A percentile compares a stretch with the other conserved stretches of the same genome.
phyloP scores from a whole-genome alignment of 2,113 vertebrate species.

The Burhinus bistriatus region DNA sequence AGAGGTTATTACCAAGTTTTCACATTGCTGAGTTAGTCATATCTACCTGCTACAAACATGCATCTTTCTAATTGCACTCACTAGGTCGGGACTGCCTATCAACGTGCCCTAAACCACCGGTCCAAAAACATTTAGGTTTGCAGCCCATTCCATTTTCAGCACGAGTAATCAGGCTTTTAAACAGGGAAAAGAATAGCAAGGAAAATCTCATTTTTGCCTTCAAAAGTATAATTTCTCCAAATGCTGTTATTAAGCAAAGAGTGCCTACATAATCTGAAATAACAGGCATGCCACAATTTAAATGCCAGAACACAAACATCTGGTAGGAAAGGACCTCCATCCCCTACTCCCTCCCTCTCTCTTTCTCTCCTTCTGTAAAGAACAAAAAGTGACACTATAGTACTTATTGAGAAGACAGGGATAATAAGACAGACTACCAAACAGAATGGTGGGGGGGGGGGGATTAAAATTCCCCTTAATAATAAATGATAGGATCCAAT shows the following conservation, averaged over 20 bases:
- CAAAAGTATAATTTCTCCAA: background rate
- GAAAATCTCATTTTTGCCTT: background rate
- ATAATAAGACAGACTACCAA: background rate
- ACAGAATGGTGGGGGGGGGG: background rate
- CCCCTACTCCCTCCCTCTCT: background rate
- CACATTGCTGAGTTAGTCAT: background rate
- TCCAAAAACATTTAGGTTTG: background rate
- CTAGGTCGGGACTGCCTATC: background rate
- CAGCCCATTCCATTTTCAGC: background rate
- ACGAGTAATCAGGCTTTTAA: background rate
- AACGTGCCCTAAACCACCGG: fast-evolving
- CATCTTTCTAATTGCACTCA: background rate
- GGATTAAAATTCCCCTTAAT: background rate
- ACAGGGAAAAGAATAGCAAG: background rate
- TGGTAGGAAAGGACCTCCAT: background rate
- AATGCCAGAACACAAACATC: background rate
- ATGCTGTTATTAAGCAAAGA: background rate
- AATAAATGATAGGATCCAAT: background rate
- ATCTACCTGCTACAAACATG: background rate
- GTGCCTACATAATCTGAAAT: background rate
- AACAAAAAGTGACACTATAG: background rate
- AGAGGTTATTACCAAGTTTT: constrained; percentile 34
- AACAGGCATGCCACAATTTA: background rate
- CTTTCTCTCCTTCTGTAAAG: background rate
- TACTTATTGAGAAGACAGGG: background rate